Conservation (phyloP, 1,140 invertebrate species). For the Pissodes strobi region DNA sequence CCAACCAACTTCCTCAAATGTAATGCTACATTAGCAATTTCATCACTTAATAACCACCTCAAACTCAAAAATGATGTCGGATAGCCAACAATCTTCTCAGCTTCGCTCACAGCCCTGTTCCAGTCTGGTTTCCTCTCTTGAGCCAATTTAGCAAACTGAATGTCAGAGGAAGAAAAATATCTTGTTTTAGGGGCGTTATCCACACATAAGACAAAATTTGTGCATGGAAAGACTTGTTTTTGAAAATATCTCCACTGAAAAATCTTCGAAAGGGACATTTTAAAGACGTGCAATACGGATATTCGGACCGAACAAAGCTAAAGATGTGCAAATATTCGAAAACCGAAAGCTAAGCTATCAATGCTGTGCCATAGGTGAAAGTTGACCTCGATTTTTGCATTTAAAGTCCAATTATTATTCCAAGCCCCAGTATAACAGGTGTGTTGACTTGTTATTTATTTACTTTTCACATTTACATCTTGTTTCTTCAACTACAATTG, state of each 20-base stretch:
- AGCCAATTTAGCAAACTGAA: slow-evolving; percentile 38
- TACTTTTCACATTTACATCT: too few relatives aligned
- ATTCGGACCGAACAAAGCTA: not conserved
- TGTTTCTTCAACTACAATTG: too few relatives aligned
- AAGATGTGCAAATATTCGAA: slow-evolving; percentile 11
- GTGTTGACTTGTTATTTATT: too few relatives aligned
- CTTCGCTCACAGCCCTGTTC: slow-evolving; percentile 89
- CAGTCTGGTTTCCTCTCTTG: slow-evolving; percentile 70
- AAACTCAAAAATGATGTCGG: slow-evolving; percentile 93
- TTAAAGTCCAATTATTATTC: too few relatives aligned
- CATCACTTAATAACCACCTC: slow-evolving; percentile 87
- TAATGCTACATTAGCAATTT: slow-evolving; percentile 90
- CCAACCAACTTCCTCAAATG: slow-evolving; percentile 91
- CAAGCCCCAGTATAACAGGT: too few relatives aligned
- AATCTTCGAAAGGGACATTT: slow-evolving; percentile 37
- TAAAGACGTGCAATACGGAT: slow-evolving; percentile 1
- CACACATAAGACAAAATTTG: not conserved
- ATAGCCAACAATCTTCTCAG: slow-evolving; percentile 94
- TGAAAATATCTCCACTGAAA: not conserved
- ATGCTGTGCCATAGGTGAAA: slow-evolving; percentile 35
- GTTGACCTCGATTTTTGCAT: slow-evolving; percentile 35
- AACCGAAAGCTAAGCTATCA: slow-evolving; percentile 16
- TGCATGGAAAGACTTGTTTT: slow-evolving; percentile 7
- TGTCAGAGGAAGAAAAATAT: slow-evolving; percentile 19
- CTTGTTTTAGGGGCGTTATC: not conserved